Conservation (phyloP, 2,888 invertebrate species). For the Belgica antarctica region DNA sequence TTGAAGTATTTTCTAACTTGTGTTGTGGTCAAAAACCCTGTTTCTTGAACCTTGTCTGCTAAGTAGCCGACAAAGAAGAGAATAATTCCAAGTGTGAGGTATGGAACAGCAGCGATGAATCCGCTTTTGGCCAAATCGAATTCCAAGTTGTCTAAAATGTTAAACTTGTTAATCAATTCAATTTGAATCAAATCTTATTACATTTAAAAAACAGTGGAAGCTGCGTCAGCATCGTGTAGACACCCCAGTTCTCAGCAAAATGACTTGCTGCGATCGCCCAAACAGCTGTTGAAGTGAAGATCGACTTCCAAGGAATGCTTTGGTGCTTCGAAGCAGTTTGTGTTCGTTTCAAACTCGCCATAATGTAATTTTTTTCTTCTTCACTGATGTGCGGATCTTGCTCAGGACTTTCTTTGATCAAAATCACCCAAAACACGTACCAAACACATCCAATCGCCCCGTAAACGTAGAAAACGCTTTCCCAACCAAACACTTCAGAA, state of each 20-base stretch:
- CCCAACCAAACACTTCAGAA: constrained; percentile 60
- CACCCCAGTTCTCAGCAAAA: constrained; percentile 88
- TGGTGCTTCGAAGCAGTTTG: background rate
- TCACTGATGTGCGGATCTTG: constrained; percentile 66
- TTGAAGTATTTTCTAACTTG: constrained; percentile 60
- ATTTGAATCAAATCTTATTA: constrained; percentile 62
- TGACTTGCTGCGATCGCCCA: constrained; percentile 83
- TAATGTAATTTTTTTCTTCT: constrained; percentile 67
- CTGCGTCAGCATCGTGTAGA: constrained; percentile 80
- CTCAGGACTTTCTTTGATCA: constrained; percentile 67
- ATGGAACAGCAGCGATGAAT: constrained; percentile 80
- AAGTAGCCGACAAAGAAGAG: constrained; percentile 77
- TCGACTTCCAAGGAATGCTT: constrained; percentile 66
- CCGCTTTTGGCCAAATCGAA: constrained; percentile 78
- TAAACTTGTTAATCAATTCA: constrained; percentile 58
- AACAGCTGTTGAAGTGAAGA: constrained; percentile 72
- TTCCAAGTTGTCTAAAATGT: constrained; percentile 65
- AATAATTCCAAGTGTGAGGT: constrained; percentile 80
- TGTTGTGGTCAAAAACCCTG: constrained; percentile 67
- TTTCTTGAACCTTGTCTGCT: constrained; percentile 73
- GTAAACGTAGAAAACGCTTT: constrained; percentile 65
- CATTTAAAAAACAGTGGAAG: constrained; percentile 81
- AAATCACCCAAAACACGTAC: constrained; percentile 65
- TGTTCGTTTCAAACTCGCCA: constrained; percentile 53
- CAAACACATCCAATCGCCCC: constrained; percentile 64